Base-by-base conservation (phyloP, 2,113 vertebrate species). In the Takifugu bimaculatus region DNA sequence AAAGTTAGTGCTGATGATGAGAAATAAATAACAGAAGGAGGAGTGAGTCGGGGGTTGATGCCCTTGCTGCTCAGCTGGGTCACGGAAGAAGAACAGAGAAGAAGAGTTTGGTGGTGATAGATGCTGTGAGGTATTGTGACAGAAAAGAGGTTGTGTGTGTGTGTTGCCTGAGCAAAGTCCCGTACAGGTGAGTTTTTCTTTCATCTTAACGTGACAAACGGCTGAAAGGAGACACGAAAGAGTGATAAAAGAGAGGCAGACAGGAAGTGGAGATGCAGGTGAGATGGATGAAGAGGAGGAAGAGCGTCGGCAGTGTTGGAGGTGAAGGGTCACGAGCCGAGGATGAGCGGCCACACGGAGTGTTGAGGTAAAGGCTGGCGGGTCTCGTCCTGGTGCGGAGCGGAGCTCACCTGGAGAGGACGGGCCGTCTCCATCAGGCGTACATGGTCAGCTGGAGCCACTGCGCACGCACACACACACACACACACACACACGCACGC, bases 391-490 rank as follows among this genome's bases (percentile, higher is more conserved):
- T 87, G 52, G 49, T 60, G 57, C 65, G 78, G 85, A 72, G 60
- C 62, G 60, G 75, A 71, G 68, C 78, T 88, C 84, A 79, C 72
- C 78, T 80, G 71, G 65, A 81, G 60, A 51, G 25, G 58, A 57
- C 4, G 48, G 57, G 47, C 57, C 74, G 76, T 53, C 85, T 88
- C 9, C 14, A 10, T 50, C 90, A 99, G 0, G 95, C 94, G 0
- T 99, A 98, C 93, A 99, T 93, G 2, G 96, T 99, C 81, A 99
- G 90, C 90, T 99, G 96, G 81, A 99, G 91, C 96, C 96, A 99
- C 96, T 99, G 90, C 4, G 49, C 50, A 42, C 0, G 39, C 43
- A 64, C 7, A 53, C n/a, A n/a, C n/a, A n/a, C n/a, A n/a, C n/a
- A n/a, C n/a, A n/a, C n/a, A n/a, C n/a, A n/a, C n/a, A n/a, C n/a